Evolutionary conservation across 2,113 vertebrate species (phyloP).

Genomic region (Piaya cayana): DNA sequence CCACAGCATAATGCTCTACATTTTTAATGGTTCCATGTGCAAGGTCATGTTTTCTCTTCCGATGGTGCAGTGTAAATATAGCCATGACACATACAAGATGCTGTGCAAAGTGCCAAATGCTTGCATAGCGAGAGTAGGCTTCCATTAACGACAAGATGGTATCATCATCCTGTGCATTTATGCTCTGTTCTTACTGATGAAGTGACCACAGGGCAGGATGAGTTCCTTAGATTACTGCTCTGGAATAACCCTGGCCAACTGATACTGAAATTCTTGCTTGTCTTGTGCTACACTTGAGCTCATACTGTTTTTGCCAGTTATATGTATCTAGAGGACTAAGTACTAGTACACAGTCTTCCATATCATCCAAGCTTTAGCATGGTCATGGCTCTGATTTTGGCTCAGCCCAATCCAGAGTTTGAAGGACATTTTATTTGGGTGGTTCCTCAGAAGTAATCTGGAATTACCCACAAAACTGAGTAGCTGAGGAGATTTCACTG

Average conservation of each 20-base stretch:
- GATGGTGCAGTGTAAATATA: not conserved
- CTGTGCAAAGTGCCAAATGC: not conserved
- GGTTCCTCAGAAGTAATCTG: not conserved
- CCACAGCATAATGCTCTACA: not conserved
- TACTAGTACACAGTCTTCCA: not conserved
- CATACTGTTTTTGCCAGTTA: not conserved
- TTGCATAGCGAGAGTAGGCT: not conserved
- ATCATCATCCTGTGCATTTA: not conserved
- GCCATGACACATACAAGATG: not conserved
- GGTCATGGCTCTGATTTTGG: not conserved
- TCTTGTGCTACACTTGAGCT: not conserved
- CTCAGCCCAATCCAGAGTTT: not conserved
- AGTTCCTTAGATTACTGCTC: not conserved
- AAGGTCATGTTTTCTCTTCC: not conserved
- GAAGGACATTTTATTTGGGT: fast-evolving
- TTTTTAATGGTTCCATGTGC: not conserved
- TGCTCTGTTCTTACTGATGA: not conserved
- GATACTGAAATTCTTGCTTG: not conserved
- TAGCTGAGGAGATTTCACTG: not conserved
- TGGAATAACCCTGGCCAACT: not conserved
- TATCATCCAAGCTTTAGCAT: not conserved
- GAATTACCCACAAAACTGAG: not conserved
- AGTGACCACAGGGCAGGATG: not conserved
- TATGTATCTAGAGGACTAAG: not conserved
- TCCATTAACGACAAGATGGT: not conserved